Base-by-base conservation (phyloP, 2,113 vertebrate species). In the Mesocricetus auratus region DNA sequence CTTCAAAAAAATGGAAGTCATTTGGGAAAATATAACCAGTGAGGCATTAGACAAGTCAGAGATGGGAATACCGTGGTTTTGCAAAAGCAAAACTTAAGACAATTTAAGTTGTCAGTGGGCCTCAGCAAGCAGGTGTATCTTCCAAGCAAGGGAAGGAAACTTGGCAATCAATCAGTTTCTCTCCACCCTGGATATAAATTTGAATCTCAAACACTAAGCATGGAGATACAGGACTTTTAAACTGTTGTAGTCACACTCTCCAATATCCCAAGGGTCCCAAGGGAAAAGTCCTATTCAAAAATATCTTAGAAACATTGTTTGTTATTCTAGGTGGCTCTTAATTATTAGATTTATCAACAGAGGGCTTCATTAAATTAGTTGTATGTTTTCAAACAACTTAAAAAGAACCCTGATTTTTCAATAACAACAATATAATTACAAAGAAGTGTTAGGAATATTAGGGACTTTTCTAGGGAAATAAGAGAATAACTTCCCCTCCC, bases 201-300 rank as follows among this genome's bases (percentile, higher is more conserved):
- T 47, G 36, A 71, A 87, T 78, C 39, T 66, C 3, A 17, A 42
- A 56, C 19, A 36, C 10, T 50, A n/a, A 64, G 13, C n/a, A 31
- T 45, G 24, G 13, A 60, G 81, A 22, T 64, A 64, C n/a, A 58
- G 73, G 11, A 42, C 71, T 56, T 53, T 36, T 29, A 86, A 24
- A n/a, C 64, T 79, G 85, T 21, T 31, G 77, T 89, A 73, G 47
- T 66, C 7, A 94, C 81, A 64, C 22, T 9, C 56, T 92, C 11
- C 42, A 74, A 86, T 82, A 87, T n/a, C 42, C 86, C 64, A 95
- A 83, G n/a, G 17, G 77, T 92, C 5, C n/a, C 90, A 39, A 96
- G 26, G n/a, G 29, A 85, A 93, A 95, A 81, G 6, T 36, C 36
- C 73, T 56, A 56, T 69, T 39, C 21, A 62, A 86, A 81, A n/a